Evolutionary conservation across 2,113 vertebrate genomes (phyloP), one percentile per base, ranked within the genome.

Genomic region (Poecilia latipinna): DNA sequence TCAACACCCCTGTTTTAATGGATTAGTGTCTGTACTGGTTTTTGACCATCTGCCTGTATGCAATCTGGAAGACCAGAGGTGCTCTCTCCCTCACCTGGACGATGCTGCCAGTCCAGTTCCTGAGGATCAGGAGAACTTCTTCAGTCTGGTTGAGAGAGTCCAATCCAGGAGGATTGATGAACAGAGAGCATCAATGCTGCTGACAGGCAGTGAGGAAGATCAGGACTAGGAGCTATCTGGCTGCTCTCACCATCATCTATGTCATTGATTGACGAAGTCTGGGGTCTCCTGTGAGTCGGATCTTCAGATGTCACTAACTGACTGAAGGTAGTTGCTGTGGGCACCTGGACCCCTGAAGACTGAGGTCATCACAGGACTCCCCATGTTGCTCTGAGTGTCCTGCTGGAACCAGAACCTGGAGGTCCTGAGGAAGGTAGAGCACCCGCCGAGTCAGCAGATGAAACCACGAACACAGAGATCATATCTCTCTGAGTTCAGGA

Each of bases 1-100:
- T 28, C 28, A 28, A 28, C 28, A 28, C 28, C 28, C 28, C 28
- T 28, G 28, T 28, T 28, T 28, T 28, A 28, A 28, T 28, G n/a
- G 4, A 13, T 10, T 28, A 15, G 15, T 32, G n/a, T n/a, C n/a
- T n/a, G n/a, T n/a, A n/a, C n/a, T n/a, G 26, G 57, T 60, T 31
- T 5, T 17, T 39, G 35, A 33, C 8, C 44, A 3, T 68, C 61
- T 63, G 19, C 57, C 29, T 51, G 24, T 65, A 69, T 74, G 2
- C 39, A 90, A 87, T 86, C 83, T 6, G 86, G 88, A 90, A 33
- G 85, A 90, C 48, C 85, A 89, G 77, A 66, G 85, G 12, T 81
- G 75, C 29, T 66, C 75, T 85, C 89, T 13, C 85, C 28, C 28
- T 28, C 28, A 84, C 37, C 70, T 86, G 60, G 83, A 87, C 1